Conservation (phyloP, 2,113 vertebrate genomes). For the Aleadryas rufinucha region DNA sequence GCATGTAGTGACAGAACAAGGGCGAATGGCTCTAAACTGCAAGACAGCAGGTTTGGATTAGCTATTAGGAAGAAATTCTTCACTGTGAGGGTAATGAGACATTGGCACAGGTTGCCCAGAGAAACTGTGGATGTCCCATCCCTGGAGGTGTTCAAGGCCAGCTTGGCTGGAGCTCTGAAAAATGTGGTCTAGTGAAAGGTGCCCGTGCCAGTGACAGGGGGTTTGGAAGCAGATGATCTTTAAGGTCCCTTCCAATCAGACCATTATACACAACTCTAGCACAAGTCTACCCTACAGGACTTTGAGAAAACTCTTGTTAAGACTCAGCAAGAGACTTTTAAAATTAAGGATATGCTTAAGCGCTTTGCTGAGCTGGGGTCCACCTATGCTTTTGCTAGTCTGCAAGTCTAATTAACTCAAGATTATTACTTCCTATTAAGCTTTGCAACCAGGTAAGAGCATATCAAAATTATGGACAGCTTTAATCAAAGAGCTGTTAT, state of each 20-base stretch:
- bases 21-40: background rate
- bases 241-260: background rate
- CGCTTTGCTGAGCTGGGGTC: background rate
- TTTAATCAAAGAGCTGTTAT: background rate
- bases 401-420: background rate
- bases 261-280: background rate
- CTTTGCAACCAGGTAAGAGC: background rate
- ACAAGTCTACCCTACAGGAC: background rate
- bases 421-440: background rate
- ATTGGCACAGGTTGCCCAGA: background rate
- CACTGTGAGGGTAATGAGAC: background rate
- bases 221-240: background rate
- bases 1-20: too few species aligned
- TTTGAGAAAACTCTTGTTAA: background rate
- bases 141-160: background rate
- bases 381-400: background rate
- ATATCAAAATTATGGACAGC: background rate
- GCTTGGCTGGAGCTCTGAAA: background rate
- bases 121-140: background rate
- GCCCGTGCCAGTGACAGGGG: accelerated
- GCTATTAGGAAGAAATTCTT: background rate
- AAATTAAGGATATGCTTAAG: background rate
- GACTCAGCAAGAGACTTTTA: background rate
- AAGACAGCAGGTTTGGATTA: background rate
- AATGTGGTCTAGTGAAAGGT: background rate